Evolutionary conservation across 2,888 invertebrate species (phyloP), one percentile per base, ranked within the genome.

Genomic region (Trilocha varians): DNA sequence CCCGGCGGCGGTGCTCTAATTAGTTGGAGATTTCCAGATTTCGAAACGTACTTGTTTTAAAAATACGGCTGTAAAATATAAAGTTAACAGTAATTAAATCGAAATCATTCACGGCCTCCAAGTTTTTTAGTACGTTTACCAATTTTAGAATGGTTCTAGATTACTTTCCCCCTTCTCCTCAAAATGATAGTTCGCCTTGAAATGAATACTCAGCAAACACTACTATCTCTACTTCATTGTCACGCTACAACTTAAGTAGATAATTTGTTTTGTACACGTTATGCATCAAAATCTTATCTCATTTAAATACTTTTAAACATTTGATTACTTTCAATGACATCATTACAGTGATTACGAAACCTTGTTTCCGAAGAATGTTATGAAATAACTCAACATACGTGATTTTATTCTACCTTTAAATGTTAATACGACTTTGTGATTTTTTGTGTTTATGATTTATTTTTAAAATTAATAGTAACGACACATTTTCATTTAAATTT

Each of bases 281-380:
- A 32, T 38, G 38, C 38, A 32, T 32, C 38, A 38, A 42, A 42
- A 38, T 35, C 25, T 42, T 34, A 45, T 45, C 45, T 35, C 16
- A 40, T 9, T 42, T 39, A 39, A 44, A 36, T 39, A 38, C 32
- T 32, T n/a, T 16, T 33, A 32, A 18, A 34, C 38, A 25, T 38
- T 38, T 13, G 13, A 36, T 38, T 33, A 15, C 13, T 33, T 34
- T 16, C 34, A n/a, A 33, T 34, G 16, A 13, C n/a, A 34, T 34
- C 18, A 34, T 34, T 9, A 34, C 39, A 25, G 14, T 13, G 18
- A 13, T 5, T 16, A 9, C 25, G 11, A 25, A 25, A 25, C 6
- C 25, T 25, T 25, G 11, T 9, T 5, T 3, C 25, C 25, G 25
- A 5, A 11, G 25, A 25, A 25, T 25, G 25, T 25, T 25, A 25